phyloP scores from a whole-genome alignment of 2,888 invertebrate species.

The Perithous albicinctus region DNA sequence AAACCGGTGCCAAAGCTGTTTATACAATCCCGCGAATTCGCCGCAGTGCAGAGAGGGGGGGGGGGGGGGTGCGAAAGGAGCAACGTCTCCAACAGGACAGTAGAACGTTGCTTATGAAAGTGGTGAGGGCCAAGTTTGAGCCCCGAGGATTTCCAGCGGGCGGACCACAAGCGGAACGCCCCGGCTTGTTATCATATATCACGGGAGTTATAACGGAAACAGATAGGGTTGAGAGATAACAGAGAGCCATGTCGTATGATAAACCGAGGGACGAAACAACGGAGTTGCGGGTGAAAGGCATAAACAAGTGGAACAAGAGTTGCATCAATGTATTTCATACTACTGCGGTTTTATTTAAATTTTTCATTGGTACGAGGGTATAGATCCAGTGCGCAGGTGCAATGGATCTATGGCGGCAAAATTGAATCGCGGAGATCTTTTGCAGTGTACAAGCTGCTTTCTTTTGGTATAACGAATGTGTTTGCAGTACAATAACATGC shows the following conservation, averaged over 20 bases:
- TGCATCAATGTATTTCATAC: slow-evolving; percentile 38
- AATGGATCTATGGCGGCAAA: no score
- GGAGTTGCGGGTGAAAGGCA: slow-evolving; percentile 19
- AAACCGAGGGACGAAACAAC: slow-evolving; percentile 27
- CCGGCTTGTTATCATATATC: slow-evolving; percentile 59
- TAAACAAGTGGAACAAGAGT: slow-evolving; percentile 35
- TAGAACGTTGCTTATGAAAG: slow-evolving; percentile 4
- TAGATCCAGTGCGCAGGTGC: no score
- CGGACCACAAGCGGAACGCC: slow-evolving; percentile 35
- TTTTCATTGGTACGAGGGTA: not conserved
- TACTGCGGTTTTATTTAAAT: slow-evolving; percentile 21
- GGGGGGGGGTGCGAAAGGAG: slow-evolving; percentile 8
- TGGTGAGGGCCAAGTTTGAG: slow-evolving; percentile 11
- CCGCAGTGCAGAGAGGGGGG: slow-evolving; percentile 64
- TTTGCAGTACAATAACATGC: no score
- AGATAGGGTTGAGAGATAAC: slow-evolving; percentile 51
- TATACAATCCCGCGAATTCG: slow-evolving; percentile 65
- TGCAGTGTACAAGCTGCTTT: no score
- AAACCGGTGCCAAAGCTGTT: slow-evolving; percentile 69
- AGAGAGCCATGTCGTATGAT: slow-evolving; percentile 25
- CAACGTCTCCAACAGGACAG: slow-evolving; percentile 23
- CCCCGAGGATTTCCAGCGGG: slow-evolving; percentile 44
- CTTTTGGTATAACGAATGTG: no score
- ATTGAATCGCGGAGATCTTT: no score
- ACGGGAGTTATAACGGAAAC: slow-evolving; percentile 61